Base-by-base conservation (phyloP, 2,113 vertebrate species). In the Spea multiplicata region DNA sequence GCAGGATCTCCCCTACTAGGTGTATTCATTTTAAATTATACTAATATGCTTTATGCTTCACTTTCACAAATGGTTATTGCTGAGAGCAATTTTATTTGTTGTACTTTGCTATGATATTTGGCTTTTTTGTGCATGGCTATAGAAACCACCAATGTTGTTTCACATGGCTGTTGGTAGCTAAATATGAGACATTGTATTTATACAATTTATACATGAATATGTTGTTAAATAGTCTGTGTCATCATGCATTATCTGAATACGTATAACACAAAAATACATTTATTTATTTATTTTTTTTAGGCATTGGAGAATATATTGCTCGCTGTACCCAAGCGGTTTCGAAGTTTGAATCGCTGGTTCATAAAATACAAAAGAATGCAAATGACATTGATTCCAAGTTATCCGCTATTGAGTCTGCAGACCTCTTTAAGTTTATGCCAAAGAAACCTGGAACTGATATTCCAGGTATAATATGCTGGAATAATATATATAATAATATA, bases 261-360 rank as follows among this genome's bases (percentile, higher is more conserved):
- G 30, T 30, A 30, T 59, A 59, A 59, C 8, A 13, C 57, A 44
- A 0, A 13, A 10, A 1, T 1, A 0, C 3, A 47, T 75, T n/a
- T 83, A 1, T 2, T 9, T 13, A 59, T 78, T 45, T 70, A 81
- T 83, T 53, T 67, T 81, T 76, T 82, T 3, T 81, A 99, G 97
- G 92, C 49, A 92, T 98, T 55, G 67, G 83, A 0, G 91, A 94
- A 66, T 98, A 96, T 72, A 93, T 97, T 76, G 67, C 9, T 3
- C 89, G 77, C 17, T 90, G 92, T 73, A 84, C 78, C 12, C 88
- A 93, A 83, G 89, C 91, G 44, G 83, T 93, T 10, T 87, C 89
- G 71, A 96, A 93, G 46, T 94, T 99, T 62, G 93, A 96, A 82
- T 92, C 89, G 0, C 89, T 97, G 1, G 86, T 99, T 44, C 93